Evolutionary conservation across 2,888 invertebrate species (phyloP), one percentile per base, ranked within the genome.

Genomic region (Globia sparganii): DNA sequence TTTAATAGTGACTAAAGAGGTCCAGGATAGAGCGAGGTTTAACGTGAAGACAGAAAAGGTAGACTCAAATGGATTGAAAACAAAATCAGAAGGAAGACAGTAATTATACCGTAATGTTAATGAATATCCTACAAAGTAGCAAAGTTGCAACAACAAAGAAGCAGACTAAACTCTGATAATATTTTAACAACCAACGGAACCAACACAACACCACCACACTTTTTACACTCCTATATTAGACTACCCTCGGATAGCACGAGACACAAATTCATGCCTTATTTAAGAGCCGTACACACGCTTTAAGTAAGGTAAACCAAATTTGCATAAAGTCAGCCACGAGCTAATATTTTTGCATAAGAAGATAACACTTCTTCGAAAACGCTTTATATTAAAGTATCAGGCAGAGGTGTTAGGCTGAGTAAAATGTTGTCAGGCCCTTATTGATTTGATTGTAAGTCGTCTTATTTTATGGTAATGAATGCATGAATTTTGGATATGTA

Each of bases 301-400:
- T 93, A 92, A 92, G 91, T 91, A 91, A 93, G 93, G 93, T 92
- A 91, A 89, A 90, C 87, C 76, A 81, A 89, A 96, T 96, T 96
- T 95, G 94, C 96, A 96, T 96, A 95, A 92, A 94, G 95, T 95
- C 95, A 93, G 91, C 94, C 96, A 95, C 96, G 96, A 95, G 96
- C 95, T 93, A 93, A 95, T 94, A 94, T 95, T 96, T 94, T 96
- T 95, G 95, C 95, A 96, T 96, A 96, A 94, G 93, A 92, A 94
- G 95, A 95, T 95, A 95, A 93, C 93, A 90, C 91, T 95, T 94
- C 94, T 93, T 91, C 91, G 94, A 93, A 95, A 91, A 89, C 91
- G 92, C 87, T 89, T 89, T 92, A 91, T 91, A 91, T 92, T 92
- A 89, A 88, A 86, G 87, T 88, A 89, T 87, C 82, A 87, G 87